Base-by-base conservation (phyloP, 2,113 vertebrate genomes). In the Bubo bubo region DNA sequence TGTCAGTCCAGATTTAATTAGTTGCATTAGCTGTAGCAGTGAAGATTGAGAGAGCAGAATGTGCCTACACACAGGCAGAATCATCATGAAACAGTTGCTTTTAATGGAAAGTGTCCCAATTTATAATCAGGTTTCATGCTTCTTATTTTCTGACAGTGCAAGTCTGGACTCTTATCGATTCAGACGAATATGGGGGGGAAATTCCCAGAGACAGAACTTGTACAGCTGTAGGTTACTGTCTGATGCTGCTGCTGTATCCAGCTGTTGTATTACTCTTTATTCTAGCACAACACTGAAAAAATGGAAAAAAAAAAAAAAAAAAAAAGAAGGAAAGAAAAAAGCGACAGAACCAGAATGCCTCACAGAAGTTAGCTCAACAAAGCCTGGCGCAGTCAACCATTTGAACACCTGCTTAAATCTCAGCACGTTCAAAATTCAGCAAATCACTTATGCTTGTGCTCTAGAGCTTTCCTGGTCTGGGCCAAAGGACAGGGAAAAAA, bases 201-300 rank as follows among this genome's bases (percentile, higher is more conserved):
- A 34, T 91, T 91, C 64, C 13, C 37, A 86, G 79, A 84, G 89
- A 47, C 28, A 23, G 64, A 71, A 70, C 55, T 27, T 0, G 0
- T 56, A 74, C 56, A 88, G 66, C 74, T 94, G 77, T 60, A 80
- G 27, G 79, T 60, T 73, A 53, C 47, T 4, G 35, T 93, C 55
- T 88, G 59, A 5, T 74, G 32, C 56, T 92, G 63, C 79, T 80
- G 82, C 9, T 73, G 39, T 89, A 75, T 39, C 75, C 95, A 96
- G 92, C 79, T 97, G 89, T 71, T 97, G 26, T 53, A 15, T n/a
- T 22, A 24, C 27, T 79, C 52, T 62, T 96, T 88, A 86, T 93
- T 96, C 86, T 56, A 96, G 17, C 28, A 39, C 7, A 56, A 41
- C 22, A 67, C 34, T 85, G 5, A 18, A 66, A 84, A 75, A 94